Percentiles rank a stretch among this genome's conserved stretches.
phyloP scores from a whole-genome alignment of 2,888 invertebrate genomes.

The Acanthosepion pharaonis region DNA sequence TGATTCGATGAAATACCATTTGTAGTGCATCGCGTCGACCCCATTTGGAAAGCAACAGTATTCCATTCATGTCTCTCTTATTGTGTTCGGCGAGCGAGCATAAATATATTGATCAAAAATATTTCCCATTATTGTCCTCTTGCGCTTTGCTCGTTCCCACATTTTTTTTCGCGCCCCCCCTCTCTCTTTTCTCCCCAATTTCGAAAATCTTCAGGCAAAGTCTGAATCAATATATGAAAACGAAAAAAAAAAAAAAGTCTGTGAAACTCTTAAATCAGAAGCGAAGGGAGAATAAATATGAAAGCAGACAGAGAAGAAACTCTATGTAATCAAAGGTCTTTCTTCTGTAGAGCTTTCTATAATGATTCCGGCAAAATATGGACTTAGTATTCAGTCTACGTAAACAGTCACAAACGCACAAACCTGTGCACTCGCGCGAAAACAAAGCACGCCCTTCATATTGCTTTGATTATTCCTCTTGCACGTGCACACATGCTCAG shows the following conservation, averaged over 20 bases:
- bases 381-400: neutral
- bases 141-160: constrained; percentile 20
- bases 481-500: neutral
- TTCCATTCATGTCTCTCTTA: constrained; percentile 33
- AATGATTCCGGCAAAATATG: neutral
- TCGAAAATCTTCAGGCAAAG: neutral
- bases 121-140: constrained; percentile 4
- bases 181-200: neutral
- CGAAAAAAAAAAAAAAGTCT: neutral
- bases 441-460: neutral
- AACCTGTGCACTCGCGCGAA: neutral
- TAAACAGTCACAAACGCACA: neutral
- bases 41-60: neutral
- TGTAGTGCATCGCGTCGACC: constrained; percentile 8
- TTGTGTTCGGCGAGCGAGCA: constrained; percentile 9
- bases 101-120: constrained; percentile 2
- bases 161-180: neutral
- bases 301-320: neutral
- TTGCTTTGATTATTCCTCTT: neutral
- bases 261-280: neutral
- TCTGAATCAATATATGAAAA: neutral
- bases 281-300: neutral
- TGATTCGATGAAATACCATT: neutral
- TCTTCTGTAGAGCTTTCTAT: neutral
- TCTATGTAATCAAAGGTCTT: neutral